Base-by-base conservation (phyloP, 30 jellyfish, hydroid and myxozoan species). In the Chironex yamaguchii region DNA sequence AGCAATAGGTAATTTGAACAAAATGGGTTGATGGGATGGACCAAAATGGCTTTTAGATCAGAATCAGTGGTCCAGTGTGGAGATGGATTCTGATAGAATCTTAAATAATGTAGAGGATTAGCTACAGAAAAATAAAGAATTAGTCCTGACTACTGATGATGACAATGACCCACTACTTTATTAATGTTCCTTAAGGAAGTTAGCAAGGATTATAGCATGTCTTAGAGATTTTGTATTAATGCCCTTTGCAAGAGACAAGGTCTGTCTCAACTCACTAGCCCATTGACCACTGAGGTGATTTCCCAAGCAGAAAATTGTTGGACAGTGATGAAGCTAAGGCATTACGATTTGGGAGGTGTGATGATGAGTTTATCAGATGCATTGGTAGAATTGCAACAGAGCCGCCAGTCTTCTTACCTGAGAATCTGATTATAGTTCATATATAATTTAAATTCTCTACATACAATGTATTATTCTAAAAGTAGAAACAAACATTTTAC, bases 231-330 rank as follows among this genome's bases (percentile, higher is more conserved):
- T 53, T 1, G n/a, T 25, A 49, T 27, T 42, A 71, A 71, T 28
- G 28, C 42, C n/a, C n/a, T n/a, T n/a, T n/a, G n/a, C n/a, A n/a
- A n/a, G n/a, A n/a, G n/a, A n/a, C n/a, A n/a, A n/a, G n/a, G n/a
- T n/a, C n/a, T n/a, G n/a, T n/a, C n/a, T n/a, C n/a, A n/a, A n/a
- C 53, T 2, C 28, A 28, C 58, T 23, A 80, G 89, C 6, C 82
- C 82, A 52, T 32, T 77, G 81, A 52, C 89, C 29, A 77, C 82
- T 1, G 81, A 52, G 22, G 89, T 52, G 26, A 67, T 77, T 13
- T 66, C 31, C 35, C 14, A 13, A 31, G 89, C 79, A 62, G 30
- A 22, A 4, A 66, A 12, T 26, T 25, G 14, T 6, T 76, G 20
- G 13, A 76, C 11, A 2, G 67, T 79, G 33, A 36, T 32, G 79